Conservation (phyloP, 2,797 vertebrate species). For the Coreius guichenoti region DNA sequence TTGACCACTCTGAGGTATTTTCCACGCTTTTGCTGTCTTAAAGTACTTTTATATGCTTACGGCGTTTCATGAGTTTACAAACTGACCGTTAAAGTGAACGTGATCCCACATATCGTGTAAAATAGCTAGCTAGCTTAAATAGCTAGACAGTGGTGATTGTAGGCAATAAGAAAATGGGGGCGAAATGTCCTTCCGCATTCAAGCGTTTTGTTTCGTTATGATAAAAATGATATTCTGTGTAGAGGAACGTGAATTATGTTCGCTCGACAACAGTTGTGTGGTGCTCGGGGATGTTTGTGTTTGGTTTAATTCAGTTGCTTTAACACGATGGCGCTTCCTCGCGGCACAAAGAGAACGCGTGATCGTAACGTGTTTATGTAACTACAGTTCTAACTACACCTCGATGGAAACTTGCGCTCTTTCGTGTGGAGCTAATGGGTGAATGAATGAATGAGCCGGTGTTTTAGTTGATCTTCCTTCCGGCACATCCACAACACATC, state of each 20-base stretch:
- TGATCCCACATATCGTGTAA: background rate
- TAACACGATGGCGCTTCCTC: conserved; percentile 37
- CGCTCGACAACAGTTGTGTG: background rate
- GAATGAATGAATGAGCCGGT: background rate
- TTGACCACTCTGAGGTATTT: conserved; percentile 46
- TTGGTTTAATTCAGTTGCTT: conserved; percentile 15
- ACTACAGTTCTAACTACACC: background rate
- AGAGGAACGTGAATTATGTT: background rate
- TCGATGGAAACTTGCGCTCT: background rate
- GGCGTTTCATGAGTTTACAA: background rate
- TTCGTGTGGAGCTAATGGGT: background rate
- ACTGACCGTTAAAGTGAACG: conserved; percentile 7
- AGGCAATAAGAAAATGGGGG: conserved; percentile 37
- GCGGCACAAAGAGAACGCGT: conserved; percentile 26
- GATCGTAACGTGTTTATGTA: conserved; percentile 20
- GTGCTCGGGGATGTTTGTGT: background rate
- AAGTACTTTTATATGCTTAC: background rate
- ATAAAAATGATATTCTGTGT: background rate
- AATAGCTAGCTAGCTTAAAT: conserved; percentile 38
- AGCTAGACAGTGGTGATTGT: conserved; percentile 31
- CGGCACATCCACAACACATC: background rate
- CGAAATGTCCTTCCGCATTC: background rate
- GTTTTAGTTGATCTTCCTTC: background rate
- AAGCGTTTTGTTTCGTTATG: background rate
- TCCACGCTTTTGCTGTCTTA: background rate